These are phyloP conservation scores for Catharus bicknelli DNA, from an alignment of 2,113 vertebrate genomes.

Conservation along the genomic window DNA sequence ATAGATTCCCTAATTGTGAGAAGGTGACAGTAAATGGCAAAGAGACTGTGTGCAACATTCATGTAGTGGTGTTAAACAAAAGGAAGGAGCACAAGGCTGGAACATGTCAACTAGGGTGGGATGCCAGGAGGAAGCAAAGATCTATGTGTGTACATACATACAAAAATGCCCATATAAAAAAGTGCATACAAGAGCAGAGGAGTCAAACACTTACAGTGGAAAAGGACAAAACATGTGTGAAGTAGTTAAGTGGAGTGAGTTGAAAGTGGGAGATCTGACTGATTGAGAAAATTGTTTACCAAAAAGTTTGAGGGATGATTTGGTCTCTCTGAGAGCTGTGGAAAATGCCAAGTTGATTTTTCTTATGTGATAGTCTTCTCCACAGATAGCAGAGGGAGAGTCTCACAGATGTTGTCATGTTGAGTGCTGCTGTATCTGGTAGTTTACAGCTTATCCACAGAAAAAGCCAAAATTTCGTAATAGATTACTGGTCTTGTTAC, in stretches of 20 bases:
- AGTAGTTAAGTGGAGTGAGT: neutral
- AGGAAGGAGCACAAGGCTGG: neutral
- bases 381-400: neutral
- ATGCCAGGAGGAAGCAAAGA: neutral
- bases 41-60: neutral
- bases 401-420: neutral
- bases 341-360: neutral
- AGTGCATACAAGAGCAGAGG: neutral
- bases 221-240: neutral
- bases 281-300: neutral
- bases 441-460: neutral
- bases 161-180: neutral
- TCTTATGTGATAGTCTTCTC: neutral
- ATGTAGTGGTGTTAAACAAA: neutral
- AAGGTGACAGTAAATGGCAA: neutral
- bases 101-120: neutral
- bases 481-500: neutral
- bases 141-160: fast-evolving
- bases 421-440: neutral
- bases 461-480: neutral
- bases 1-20: neutral
- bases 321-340: neutral
- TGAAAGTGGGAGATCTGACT: neutral
- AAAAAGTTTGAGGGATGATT: neutral
- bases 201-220: neutral